phyloP scores from a whole-genome alignment of 2,888 invertebrate species.

The Agrochola circellaris region DNA sequence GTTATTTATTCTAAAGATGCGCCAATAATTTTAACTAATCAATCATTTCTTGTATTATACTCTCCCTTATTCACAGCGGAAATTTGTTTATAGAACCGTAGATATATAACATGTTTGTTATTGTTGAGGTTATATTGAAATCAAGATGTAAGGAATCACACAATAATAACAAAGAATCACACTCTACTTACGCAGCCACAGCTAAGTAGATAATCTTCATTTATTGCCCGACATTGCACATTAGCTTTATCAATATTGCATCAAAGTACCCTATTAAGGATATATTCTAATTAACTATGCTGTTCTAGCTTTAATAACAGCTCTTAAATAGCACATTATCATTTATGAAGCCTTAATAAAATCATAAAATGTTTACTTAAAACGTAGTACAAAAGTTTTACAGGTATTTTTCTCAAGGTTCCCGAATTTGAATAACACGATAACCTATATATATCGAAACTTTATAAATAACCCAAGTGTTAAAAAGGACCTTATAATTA shows the following conservation, averaged over 20 bases:
- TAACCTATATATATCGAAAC: background rate
- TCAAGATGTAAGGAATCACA: background rate
- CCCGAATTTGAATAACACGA: background rate
- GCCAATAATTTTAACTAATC: background rate
- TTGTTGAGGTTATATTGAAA: background rate
- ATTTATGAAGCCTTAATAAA: conserved; percentile 28
- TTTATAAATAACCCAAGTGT: conserved; percentile 30
- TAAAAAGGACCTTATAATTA: conserved; percentile 10
- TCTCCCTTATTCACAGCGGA: conserved; percentile 6
- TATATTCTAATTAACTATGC: conserved; percentile 30
- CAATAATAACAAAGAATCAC: background rate
- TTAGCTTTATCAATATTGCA: conserved; percentile 58
- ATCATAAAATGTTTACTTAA: conserved; percentile 25
- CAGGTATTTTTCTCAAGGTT: conserved; percentile 31
- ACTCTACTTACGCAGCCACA: background rate
- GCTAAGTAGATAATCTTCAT: conserved; percentile 34
- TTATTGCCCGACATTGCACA: conserved; percentile 20
- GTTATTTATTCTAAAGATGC: background rate
- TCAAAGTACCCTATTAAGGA: conserved; percentile 47
- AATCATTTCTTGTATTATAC: conserved; percentile 7
- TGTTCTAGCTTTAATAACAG: conserved; percentile 26
- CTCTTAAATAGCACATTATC: conserved; percentile 30
- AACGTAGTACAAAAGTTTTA: conserved; percentile 1
- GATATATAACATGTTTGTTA: conserved; percentile 1
- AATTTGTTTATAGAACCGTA: background rate